These are phyloP conservation scores for Dendroctonus valens DNA, from an alignment of 1,140 invertebrate genomes.

Conservation along the genomic window DNA sequence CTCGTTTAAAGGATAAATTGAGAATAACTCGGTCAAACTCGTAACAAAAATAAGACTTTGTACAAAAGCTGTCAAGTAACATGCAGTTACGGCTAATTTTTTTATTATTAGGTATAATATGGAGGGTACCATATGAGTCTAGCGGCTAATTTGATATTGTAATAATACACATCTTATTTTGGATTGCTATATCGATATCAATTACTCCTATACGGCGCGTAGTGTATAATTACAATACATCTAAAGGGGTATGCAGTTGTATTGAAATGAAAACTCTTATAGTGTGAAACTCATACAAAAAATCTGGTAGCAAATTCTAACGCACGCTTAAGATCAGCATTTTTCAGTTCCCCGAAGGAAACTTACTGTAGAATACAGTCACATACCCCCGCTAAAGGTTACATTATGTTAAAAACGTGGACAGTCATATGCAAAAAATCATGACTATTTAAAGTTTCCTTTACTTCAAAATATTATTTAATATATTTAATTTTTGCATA, in stretches of 20 bases:
- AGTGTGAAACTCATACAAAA: no score
- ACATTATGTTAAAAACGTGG: slow-evolving; percentile 34
- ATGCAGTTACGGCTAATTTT: slow-evolving; percentile 49
- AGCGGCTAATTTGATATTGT: slow-evolving; percentile 45
- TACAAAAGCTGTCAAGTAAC: slow-evolving; percentile 51
- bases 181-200: slow-evolving; percentile 22
- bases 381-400: slow-evolving; percentile 19
- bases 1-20: slow-evolving; percentile 2
- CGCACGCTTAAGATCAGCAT: no score
- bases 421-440: slow-evolving; percentile 49
- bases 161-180: slow-evolving; percentile 37
- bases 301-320: no score
- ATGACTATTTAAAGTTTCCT: slow-evolving; percentile 38
- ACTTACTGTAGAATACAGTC: background rate
- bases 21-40: slow-evolving; percentile 30
- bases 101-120: slow-evolving; percentile 45
- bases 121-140: slow-evolving; percentile 52
- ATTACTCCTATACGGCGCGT: slow-evolving; percentile 20
- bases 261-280: no score
- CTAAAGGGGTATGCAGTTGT: slow-evolving; percentile 8
- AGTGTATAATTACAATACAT: slow-evolving; percentile 36
- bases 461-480: slow-evolving; percentile 42
- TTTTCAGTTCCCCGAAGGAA: background rate
- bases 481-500: slow-evolving; percentile 43
- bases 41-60: slow-evolving; percentile 48